Conservation (phyloP, 2,888 invertebrate genomes). For the Esperia sulphurella region DNA sequence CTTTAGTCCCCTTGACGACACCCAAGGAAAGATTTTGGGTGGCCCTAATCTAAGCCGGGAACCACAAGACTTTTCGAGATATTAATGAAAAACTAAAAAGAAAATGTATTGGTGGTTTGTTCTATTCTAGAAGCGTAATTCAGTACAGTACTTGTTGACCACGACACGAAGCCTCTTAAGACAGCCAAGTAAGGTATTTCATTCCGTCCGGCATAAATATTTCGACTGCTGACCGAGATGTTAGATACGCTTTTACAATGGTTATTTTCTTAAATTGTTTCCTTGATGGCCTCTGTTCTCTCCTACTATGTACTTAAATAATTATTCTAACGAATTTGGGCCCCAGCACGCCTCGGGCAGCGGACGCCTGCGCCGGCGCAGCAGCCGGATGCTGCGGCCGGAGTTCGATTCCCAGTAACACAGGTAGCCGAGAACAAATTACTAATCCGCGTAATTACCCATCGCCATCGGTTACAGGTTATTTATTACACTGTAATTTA, state of each 20-base stretch:
- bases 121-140: too few relatives aligned
- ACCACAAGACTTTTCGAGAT: too few relatives aligned
- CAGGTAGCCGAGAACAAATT: constrained; percentile 68
- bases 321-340: constrained; percentile 17
- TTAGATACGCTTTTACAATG: constrained; percentile 3
- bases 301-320: constrained; percentile 13
- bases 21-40: too few relatives aligned
- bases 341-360: constrained; percentile 26
- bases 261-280: constrained; percentile 9
- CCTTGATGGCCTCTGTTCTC: constrained; percentile 6
- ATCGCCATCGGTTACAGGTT: constrained; percentile 27
- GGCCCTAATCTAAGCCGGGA: too few relatives aligned
- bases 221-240: neutral
- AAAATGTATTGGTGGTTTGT: too few relatives aligned
- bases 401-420: constrained; percentile 45
- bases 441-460: constrained; percentile 60
- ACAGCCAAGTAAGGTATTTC: constrained; percentile 3
- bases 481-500: constrained; percentile 34
- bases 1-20: too few relatives aligned
- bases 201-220: constrained; percentile 3
- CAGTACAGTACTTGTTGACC: neutral
- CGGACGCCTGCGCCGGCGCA: constrained; percentile 29
- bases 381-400: constrained; percentile 37
- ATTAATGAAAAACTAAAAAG: too few relatives aligned
- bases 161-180: neutral